Base-by-base conservation (phyloP, 2,113 vertebrate genomes). In the Nipponia nippon region DNA sequence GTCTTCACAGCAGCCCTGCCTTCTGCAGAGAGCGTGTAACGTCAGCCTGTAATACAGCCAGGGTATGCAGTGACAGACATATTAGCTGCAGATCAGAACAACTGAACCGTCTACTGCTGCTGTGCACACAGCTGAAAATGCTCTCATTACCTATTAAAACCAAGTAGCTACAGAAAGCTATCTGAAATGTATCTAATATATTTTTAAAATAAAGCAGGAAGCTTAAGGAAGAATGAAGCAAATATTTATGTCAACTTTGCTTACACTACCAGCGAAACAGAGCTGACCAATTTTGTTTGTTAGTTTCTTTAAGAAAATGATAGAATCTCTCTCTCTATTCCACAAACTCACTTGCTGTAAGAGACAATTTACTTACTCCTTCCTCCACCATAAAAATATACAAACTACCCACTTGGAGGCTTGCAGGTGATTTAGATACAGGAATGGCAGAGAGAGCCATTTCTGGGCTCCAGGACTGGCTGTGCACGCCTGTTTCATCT, bases 401-500 rank as follows among this genome's bases (percentile, higher is more conserved):
- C 5, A 26, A 83, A 73, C 52, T 76, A 73, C 22, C 26, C 47
- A 78, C 59, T 50, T 11, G 12, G 46, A 92, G 69, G n/a, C 34
- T 79, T 58, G 75, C 70, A 90, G 84, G 83, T 95, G 90, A 93
- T 50, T 47, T 73, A 92, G 61, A 92, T 7, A 83, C 11, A 67
- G 50, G 38, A 95, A 90, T 47, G 42, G 92, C 88, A 93, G 4
- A 55, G 30, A 21, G 25, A 21, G n/a, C 34, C 46, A 34, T 70
- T 85, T 82, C 49, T 38, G 87, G 85, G 56, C 66, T 84, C 16
- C 55, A 47, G 77, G 83, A 65, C 42, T 65, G 56, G 21, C 66
- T 96, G 94, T 95, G 94, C 79, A 88, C 56, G 92, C 83, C 96
- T 92, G 97, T 95, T 97, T 97, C 97, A 94, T 92, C 97, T 95